Base-by-base conservation (phyloP, 2,888 invertebrate genomes). In the Chironomus tentans region DNA sequence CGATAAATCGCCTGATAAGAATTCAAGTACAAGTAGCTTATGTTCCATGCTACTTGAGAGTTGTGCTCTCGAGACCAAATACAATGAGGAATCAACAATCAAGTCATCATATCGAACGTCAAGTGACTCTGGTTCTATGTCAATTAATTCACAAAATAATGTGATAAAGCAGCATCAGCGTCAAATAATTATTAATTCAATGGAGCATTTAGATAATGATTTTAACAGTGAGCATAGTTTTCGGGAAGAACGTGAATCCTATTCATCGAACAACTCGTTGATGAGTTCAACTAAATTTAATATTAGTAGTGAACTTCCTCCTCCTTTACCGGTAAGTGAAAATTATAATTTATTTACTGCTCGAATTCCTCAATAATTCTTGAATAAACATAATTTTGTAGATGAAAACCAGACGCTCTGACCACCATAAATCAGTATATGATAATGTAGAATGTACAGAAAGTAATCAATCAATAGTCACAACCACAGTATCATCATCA, bases 21-120 rank as follows among this genome's bases (percentile, higher is more conserved):
- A 89, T 84, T 88, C 76, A 88, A 88, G 92, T 79, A 91, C 90
- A 76, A 93, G 94, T 74, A 95, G 95, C 79, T 85, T 94, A 80
- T 94, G 95, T 83, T 95, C 95, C 0, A 92, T 94, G 83, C 5
- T n/a, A 6, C 21, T 38, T 5, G 46, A 46, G 4, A 28, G 13
- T 18, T 22, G 15, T 38, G 46, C 21, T n/a, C 12, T 18, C 10
- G 38, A 38, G 12, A 69, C 12, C 13, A 15, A n/a, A 38, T 28
- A 10, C n/a, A n/a, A 13, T 22, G 12, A 10, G 12, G 13, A 12
- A 38, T 28, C 15, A 18, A n/a, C 28, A 38, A 13, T 21, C 28
- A 79, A 80, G 78, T 38, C 38, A 38, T 38, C 38, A 38, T 81
- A 84, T 80, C 82, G 83, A 71, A 83, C 82, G 80, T 84, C 83